Evolutionary conservation across 1,140 invertebrate species (phyloP), one percentile per base, ranked within the genome.

Genomic region (Procambarus clarkii): DNA sequence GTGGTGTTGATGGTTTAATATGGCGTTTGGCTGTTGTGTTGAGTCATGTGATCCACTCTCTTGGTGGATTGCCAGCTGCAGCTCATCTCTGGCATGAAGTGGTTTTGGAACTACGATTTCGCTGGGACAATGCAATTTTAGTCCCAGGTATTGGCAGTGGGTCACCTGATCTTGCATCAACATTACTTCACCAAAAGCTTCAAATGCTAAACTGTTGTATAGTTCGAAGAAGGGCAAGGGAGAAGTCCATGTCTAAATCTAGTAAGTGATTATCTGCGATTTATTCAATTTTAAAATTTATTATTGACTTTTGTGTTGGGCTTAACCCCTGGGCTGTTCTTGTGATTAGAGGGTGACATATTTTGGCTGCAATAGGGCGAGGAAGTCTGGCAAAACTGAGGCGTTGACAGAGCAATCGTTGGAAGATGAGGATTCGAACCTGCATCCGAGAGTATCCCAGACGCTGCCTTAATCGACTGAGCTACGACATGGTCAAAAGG

Each of bases 141-240:
- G 96, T 99, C 92, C 97, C 97, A 21, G 98, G 98, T 45, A 74
- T 93, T 58, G 54, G 86, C n/a, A 44, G 69, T 86, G 97, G 97
- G 3, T 95, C 96, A 92, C 98, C 98, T 0, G 97, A 99, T 94
- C 96, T 97, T 58, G 96, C 97, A 84, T 97, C 97, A 9, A 98
- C 98, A 94, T 95, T 99, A n/a, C 95, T 99, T 0, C 97, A 99
- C 95, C 98, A 99, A 95, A 99, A 99, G 94, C 95, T 99, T 69
- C 96, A 99, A 96, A 98, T 99, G 97, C 95, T 99, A 11, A 99
- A 99, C 94, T 98, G 98, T 94, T 99, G 99, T 94, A 98, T 99
- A 92, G 96, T 97, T 86, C 96, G 97, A 89, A 96, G 96, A 94
- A 81, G 96, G 94, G 95, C 95, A 94, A 93, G 94, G 93, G 92